phyloP scores from a whole-genome alignment of 2,888 invertebrate species.

The Lepeophtheirus nordmannii region DNA sequence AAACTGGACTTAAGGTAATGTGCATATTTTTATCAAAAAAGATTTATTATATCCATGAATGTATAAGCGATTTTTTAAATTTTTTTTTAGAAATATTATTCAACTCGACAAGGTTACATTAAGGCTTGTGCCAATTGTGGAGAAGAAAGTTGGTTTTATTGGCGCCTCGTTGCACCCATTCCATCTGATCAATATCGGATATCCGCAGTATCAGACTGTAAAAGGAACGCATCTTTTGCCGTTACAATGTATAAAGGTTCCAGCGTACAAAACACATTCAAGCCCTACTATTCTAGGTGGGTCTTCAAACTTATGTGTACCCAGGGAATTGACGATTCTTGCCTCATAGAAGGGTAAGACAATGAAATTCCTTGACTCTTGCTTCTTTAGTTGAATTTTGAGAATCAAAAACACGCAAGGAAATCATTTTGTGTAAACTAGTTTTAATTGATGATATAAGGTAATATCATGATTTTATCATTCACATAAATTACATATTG shows the following conservation, averaged over 20 bases:
- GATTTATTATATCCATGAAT: background rate
- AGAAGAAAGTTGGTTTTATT: conserved; percentile 21
- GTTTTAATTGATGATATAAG: too few species aligned
- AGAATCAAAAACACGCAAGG: too few species aligned
- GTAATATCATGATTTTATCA: too few species aligned
- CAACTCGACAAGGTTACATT: conserved; percentile 23
- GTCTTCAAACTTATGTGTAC: conserved; percentile 24
- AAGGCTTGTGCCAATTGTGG: conserved; percentile 20
- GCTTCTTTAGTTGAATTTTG: background rate
- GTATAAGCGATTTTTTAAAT: background rate
- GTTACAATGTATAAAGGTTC: conserved; percentile 17
- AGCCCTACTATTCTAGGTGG: conserved; percentile 24
- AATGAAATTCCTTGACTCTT: background rate
- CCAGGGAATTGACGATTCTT: conserved; percentile 20
- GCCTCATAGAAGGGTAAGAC: conserved; percentile 17
- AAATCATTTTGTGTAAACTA: too few species aligned
- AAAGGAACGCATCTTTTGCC: conserved; percentile 17
- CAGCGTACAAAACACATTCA: conserved; percentile 23
- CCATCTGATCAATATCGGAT: conserved; percentile 22
- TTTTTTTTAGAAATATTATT: conserved; percentile 17
- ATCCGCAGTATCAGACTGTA: conserved; percentile 19
- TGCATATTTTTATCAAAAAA: background rate
- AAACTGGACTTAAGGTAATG: conserved; percentile 18
- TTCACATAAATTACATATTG: too few species aligned
- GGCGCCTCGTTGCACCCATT: conserved; percentile 21